phyloP scores from a whole-genome alignment of 2,888 invertebrate species.

The Trissolcus japonicus region DNA sequence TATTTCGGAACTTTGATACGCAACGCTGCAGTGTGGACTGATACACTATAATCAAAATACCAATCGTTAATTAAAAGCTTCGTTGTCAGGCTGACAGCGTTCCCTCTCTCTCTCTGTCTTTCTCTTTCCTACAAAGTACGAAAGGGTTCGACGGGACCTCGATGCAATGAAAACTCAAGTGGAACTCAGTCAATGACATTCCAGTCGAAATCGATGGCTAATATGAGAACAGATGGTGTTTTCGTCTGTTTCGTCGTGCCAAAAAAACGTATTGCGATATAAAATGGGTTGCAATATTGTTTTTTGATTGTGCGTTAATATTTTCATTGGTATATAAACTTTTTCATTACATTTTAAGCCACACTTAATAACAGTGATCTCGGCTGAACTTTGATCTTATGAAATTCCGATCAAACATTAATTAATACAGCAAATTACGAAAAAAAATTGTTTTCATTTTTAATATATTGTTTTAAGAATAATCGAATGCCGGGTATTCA shows the following conservation, averaged over 20 bases:
- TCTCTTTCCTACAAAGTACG: conserved; percentile 39
- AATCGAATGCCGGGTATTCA: conserved; percentile 12
- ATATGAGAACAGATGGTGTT: conserved; percentile 30
- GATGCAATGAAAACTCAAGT: conserved; percentile 60
- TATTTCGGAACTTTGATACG: conserved; percentile 51
- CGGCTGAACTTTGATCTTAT: too few relatives aligned
- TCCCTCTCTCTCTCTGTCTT: too few relatives aligned
- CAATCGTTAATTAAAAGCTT: conserved; percentile 72
- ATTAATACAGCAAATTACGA: neutral
- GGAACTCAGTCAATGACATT: conserved; percentile 59
- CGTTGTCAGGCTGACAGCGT: conserved; percentile 53
- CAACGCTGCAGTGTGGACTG: conserved; percentile 49
- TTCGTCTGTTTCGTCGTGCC: neutral
- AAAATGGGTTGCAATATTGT: neutral
- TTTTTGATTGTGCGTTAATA: neutral
- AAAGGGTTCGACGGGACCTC: conserved; percentile 39
- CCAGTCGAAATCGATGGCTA: conserved; percentile 42
- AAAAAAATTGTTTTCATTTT: neutral
- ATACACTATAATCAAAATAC: conserved; percentile 67
- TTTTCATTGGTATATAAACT: too few relatives aligned
- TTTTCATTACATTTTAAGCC: too few relatives aligned
- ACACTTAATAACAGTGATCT: too few relatives aligned
- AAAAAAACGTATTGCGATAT: neutral
- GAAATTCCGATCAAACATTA: too few relatives aligned
- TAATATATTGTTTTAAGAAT: conserved; percentile 6